Conservation (phyloP, 92 coral and sea anemone genomes). For the Siderastrea siderea region DNA sequence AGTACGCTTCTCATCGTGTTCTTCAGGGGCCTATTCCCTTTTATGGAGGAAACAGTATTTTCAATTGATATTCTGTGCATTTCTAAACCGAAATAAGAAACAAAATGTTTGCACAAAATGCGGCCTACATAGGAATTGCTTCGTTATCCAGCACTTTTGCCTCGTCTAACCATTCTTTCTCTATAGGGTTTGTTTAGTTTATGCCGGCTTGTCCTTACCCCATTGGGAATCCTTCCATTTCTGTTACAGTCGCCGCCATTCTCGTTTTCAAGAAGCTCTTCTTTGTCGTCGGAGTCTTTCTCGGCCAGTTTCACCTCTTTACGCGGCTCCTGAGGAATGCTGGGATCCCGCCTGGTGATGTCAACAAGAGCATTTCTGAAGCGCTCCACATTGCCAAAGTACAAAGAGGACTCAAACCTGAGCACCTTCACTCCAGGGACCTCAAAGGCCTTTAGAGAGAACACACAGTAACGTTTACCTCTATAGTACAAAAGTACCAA, state of each 20-base stretch:
- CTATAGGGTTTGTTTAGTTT: too few relatives aligned
- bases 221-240: slow-evolving; percentile 1
- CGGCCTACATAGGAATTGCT: too few relatives aligned
- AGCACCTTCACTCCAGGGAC: slow-evolving; percentile 78
- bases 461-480: too few relatives aligned
- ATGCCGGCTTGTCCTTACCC: slow-evolving; percentile 5
- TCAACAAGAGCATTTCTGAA: slow-evolving; percentile 64
- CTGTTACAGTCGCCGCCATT: not conserved
- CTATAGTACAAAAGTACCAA: too few relatives aligned
- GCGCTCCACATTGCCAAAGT: slow-evolving; percentile 81
- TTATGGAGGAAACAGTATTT: too few relatives aligned
- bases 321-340: slow-evolving; percentile 1
- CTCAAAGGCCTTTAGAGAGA: slow-evolving; percentile 67
- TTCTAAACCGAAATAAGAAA: too few relatives aligned
- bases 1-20: too few relatives aligned
- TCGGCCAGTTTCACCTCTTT: slow-evolving; percentile 16
- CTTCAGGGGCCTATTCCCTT: too few relatives aligned
- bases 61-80: too few relatives aligned
- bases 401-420: slow-evolving; percentile 82
- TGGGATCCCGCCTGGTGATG: slow-evolving; percentile 44
- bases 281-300: not conserved
- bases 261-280: slow-evolving; percentile 27
- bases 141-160: too few relatives aligned
- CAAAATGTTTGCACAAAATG: too few relatives aligned
- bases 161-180: too few relatives aligned